Evolutionary conservation across 1,140 invertebrate genomes (phyloP).

Genomic region (Drosophila bipectinata): DNA sequence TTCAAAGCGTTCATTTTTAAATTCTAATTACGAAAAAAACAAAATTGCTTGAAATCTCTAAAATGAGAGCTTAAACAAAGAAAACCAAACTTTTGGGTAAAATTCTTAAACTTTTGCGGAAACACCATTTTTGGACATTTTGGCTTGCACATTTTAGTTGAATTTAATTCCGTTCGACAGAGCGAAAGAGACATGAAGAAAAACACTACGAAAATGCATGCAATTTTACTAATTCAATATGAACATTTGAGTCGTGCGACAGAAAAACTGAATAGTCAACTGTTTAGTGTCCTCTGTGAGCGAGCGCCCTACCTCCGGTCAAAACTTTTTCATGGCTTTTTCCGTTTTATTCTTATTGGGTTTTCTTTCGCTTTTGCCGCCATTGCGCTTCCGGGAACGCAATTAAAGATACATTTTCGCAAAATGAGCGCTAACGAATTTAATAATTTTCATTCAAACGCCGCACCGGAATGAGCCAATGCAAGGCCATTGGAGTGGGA

Average conservation of each 20-base stretch:
- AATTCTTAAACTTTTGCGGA: constrained; percentile 15
- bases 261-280: constrained; percentile 36
- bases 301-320: constrained; percentile 10
- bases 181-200: constrained; percentile 1
- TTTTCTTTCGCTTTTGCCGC: constrained; percentile 6
- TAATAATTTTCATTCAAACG: constrained; percentile 49
- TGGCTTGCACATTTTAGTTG: constrained; percentile 12
- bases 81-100: background rate
- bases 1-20: too few relatives aligned
- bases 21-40: too few relatives aligned
- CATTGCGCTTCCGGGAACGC: constrained; percentile 50
- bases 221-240: constrained; percentile 56
- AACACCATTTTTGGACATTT: constrained; percentile 7
- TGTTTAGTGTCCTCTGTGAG: constrained; percentile 44
- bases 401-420: constrained; percentile 63
- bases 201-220: constrained; percentile 18
- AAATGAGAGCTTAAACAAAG: background rate
- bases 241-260: constrained; percentile 29
- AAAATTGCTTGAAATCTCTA: background rate
- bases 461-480: constrained; percentile 13
- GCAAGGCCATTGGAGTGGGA: constrained; percentile 40
- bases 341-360: constrained; percentile 12
- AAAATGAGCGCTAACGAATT: constrained; percentile 49
- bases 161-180: constrained; percentile 37
- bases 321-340: constrained; percentile 29